Conservation (phyloP, 2,888 invertebrate species). For the Chirona hameri region DNA sequence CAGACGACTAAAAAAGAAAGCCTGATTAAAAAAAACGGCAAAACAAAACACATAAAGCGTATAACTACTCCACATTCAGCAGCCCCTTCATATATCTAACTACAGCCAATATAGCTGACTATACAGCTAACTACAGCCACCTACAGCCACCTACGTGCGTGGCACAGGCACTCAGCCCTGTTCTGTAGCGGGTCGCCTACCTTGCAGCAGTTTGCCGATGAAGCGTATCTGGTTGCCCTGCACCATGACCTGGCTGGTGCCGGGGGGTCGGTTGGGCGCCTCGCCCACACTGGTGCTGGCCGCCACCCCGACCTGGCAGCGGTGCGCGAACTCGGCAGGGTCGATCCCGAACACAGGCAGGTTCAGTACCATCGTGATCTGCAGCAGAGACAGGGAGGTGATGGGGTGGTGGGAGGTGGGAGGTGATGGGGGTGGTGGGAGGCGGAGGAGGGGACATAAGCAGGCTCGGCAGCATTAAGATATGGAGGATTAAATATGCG, state of each 20-base stretch:
- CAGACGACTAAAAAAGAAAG: no score
- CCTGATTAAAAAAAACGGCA: no score
- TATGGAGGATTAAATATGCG: no score
- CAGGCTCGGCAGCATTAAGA: no score
- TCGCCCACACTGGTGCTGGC: slow-evolving; percentile 78
- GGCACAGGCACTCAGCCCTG: no score
- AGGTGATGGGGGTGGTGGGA: slow-evolving; percentile 36
- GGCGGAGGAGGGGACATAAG: background rate
- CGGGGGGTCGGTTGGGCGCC: slow-evolving; percentile 62
- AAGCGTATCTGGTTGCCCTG: slow-evolving; percentile 83
- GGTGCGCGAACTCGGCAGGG: slow-evolving; percentile 69
- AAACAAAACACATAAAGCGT: no score
- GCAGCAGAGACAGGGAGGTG: slow-evolving; percentile 32
- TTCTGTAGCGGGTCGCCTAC: background rate
- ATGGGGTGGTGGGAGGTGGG: background rate
- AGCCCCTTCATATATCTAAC: no score
- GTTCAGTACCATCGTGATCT: slow-evolving; percentile 86
- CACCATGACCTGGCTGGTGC: slow-evolving; percentile 68
- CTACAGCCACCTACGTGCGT: no score
- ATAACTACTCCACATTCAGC: no score
- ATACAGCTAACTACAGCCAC: no score
- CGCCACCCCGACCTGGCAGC: slow-evolving; percentile 78
- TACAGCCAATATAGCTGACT: no score
- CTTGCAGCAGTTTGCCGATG: slow-evolving; percentile 53
- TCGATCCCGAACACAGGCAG: slow-evolving; percentile 81